These are phyloP conservation scores for Sarcophaga carnaria DNA, from an alignment of 2,888 invertebrate genomes.

Conservation along the genomic window DNA sequence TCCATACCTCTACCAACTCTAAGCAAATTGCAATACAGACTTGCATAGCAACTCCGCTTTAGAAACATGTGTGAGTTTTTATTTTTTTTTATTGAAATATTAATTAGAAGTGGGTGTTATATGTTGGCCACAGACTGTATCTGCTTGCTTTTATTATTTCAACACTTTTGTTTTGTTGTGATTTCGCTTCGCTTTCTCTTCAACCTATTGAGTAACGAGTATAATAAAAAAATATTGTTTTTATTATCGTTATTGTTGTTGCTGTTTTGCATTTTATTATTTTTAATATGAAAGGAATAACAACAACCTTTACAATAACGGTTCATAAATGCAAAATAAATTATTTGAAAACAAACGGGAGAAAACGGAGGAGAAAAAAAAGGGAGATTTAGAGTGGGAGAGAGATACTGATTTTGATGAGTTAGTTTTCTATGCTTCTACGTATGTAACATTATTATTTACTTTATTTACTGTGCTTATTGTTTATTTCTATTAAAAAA, in stretches of 20 bases:
- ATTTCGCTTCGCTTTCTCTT: neutral
- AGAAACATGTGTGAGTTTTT: too few relatives aligned
- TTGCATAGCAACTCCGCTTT: too few relatives aligned
- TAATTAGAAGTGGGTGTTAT: neutral
- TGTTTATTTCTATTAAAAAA: too few relatives aligned
- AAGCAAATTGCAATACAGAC: too few relatives aligned
- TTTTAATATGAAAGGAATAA: conserved; percentile 9
- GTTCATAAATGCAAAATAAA: too few relatives aligned
- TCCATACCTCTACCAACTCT: too few relatives aligned
- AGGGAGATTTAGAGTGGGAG: neutral
- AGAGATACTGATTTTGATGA: neutral
- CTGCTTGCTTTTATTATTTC: neutral
- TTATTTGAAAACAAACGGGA: neutral
- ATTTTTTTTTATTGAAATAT: neutral
- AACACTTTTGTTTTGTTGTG: neutral
- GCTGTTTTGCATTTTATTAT: conserved; percentile 32
- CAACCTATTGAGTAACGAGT: too few relatives aligned
- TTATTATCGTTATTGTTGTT: neutral
- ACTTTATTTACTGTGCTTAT: neutral
- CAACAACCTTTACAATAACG: too few relatives aligned
- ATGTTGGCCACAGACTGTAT: neutral
- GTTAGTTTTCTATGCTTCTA: neutral
- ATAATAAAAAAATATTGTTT: too few relatives aligned
- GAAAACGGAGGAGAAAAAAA: neutral
- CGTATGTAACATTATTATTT: too few relatives aligned